phyloP scores from a whole-genome alignment of 2,797 vertebrate species.

The Poeciliopsis gracilis region DNA sequence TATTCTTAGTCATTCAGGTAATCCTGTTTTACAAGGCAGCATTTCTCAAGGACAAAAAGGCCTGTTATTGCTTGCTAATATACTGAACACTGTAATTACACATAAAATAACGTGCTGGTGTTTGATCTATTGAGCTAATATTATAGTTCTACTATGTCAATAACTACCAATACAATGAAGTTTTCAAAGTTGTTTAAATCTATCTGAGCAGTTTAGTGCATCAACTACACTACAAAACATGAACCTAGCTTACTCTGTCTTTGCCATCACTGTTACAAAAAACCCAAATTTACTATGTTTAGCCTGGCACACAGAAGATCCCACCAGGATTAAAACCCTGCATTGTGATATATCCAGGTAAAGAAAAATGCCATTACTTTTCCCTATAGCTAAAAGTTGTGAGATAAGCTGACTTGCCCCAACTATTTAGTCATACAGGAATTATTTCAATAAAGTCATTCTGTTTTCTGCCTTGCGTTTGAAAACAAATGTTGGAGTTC shows the following conservation, averaged over 20 bases:
- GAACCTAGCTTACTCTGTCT: no score
- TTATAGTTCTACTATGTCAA: constrained; percentile 1
- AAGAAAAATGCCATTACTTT: constrained; percentile 10
- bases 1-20: neutral
- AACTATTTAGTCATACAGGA: constrained; percentile 28
- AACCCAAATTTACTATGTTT: no score
- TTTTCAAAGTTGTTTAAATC: constrained; percentile 7
- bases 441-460: constrained; percentile 14
- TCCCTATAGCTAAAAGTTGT: constrained; percentile 6
- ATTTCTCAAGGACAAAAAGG: constrained; percentile 17
- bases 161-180: constrained; percentile 18
- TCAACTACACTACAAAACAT: no score
- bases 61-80: neutral
- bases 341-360: constrained; percentile 17
- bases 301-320: no score
- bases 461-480: constrained; percentile 13
- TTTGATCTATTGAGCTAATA: constrained; percentile 23
- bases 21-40: constrained; percentile 6
- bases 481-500: constrained; percentile 20
- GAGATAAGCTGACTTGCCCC: constrained; percentile 16
- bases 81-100: constrained; percentile 2
- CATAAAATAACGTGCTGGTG: neutral
- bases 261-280: no score
- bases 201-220: neutral
- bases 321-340: no score